Conservation (phyloP, 2,888 invertebrate genomes). For the Apeira syringaria region DNA sequence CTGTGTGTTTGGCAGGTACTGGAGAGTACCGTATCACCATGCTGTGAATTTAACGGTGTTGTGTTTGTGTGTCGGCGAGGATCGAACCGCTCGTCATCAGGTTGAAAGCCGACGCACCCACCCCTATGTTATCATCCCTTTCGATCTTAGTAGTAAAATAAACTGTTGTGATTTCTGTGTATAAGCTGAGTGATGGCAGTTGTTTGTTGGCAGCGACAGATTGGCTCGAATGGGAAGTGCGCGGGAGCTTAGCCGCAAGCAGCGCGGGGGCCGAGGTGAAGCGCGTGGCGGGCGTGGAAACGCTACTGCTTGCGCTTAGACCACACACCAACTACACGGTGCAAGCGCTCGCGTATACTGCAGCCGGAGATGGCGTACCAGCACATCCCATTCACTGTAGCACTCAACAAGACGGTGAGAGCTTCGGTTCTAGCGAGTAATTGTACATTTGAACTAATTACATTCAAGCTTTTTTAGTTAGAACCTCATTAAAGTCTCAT, state of each 20-base stretch:
- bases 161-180: conserved; percentile 38
- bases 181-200: conserved; percentile 78
- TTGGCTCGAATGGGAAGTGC: conserved; percentile 78
- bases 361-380: conserved; percentile 92
- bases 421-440: not conserved
- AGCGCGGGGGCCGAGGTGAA: conserved; percentile 87
- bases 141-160: too few relatives aligned
- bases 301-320: conserved; percentile 90
- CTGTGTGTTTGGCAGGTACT: too few relatives aligned
- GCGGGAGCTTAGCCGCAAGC: conserved; percentile 53
- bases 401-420: conserved; percentile 92
- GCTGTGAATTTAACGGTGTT: too few relatives aligned
- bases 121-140: too few relatives aligned
- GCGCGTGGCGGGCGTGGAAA: conserved; percentile 90
- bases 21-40: too few relatives aligned
- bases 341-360: conserved; percentile 92
- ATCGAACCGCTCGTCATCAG: too few relatives aligned
- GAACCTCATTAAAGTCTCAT: too few relatives aligned
- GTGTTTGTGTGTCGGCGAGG: too few relatives aligned
- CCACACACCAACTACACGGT: conserved; percentile 95
- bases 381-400: conserved; percentile 91
- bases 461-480: too few relatives aligned
- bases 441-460: too few relatives aligned
- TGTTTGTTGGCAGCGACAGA: conserved; percentile 79
- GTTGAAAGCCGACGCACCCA: too few relatives aligned